Percentiles rank a stretch among this genome's conserved stretches.
Evolutionary conservation across 2,113 vertebrate genomes (phyloP).

Genomic region (Rhegmatorhina hoffmannsi): DNA sequence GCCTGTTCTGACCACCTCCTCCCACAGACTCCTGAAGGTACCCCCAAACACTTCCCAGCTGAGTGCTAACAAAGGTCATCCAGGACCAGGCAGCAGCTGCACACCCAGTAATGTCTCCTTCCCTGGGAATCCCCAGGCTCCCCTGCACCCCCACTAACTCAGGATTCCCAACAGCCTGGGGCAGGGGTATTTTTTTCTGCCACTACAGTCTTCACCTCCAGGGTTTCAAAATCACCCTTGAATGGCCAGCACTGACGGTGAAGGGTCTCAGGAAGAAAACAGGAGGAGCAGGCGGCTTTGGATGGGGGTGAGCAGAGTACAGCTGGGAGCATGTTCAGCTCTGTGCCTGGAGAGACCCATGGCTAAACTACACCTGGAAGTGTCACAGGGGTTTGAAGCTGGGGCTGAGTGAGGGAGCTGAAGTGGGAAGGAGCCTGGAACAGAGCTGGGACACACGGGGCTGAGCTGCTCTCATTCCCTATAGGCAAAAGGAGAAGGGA

Average conservation of each 20-base stretch:
- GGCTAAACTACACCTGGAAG: background rate
- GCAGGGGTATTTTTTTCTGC: background rate
- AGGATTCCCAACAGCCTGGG: background rate
- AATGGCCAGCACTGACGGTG: background rate
- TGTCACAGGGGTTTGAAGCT: background rate
- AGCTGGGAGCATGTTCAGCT: background rate
- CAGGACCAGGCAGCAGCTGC: background rate
- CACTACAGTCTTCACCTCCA: background rate
- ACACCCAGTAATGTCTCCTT: background rate
- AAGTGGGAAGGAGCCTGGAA: background rate
- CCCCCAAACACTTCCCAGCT: accelerated
- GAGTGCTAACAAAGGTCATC: no score
- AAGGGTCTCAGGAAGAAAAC: background rate
- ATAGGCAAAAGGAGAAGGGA: background rate
- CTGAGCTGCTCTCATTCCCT: background rate
- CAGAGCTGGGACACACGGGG: background rate
- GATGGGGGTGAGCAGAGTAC: background rate
- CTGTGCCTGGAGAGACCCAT: background rate
- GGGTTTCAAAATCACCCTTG: background rate
- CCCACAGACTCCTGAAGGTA: background rate
- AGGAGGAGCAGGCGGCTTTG: background rate
- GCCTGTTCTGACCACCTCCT: background rate
- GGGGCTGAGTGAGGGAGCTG: background rate
- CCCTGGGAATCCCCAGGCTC: background rate
- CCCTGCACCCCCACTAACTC: background rate